Base-by-base conservation (phyloP, 1,140 invertebrate genomes). In the Apis dorsata region DNA sequence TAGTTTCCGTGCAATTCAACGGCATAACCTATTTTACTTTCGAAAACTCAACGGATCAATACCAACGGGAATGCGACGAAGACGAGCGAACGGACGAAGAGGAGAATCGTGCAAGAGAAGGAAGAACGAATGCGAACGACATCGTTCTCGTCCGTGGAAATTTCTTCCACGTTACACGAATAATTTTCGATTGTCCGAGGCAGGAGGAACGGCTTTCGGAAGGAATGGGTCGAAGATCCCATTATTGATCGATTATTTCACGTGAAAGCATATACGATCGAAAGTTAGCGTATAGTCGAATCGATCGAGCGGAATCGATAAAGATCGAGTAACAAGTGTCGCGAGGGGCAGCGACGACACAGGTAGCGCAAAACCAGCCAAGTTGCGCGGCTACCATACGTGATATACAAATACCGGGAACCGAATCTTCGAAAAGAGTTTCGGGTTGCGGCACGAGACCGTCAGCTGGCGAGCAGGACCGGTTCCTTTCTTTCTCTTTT, bases 121-220 rank as follows among this genome's bases (percentile, higher is more conserved):
- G 90, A 92, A 92, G 89, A 92, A 93, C 90, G 92, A 91, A 92
- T 87, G 89, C 91, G 92, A 92, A 91, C 89, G 91, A 90, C 87
- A 49, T 49, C 63, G 71, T 60, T 51, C 57, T 49, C 19, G 19
- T 69, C 44, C 34, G 34, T 44, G 19, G 11, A 44, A 21, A n/a
- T 69, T 69, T 69, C 66, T 49, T 69, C 66, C 7, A 51, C n/a
- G 1, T 44, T 44, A 34, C 34, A 21, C 55, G 8, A 24, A 21
- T 13, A 10, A 15, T 7, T 21, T 19, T 51, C n/a, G 8, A 28
- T 17, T 34, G 62, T 17, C 12, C 34, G 7, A 17, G 53, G 34
- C 34, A 44, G 5, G 34, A 44, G 34, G 5, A 7, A 44, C 21
- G 15, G 34, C 10, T 55, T 57, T 57, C n/a, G 13, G 17, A 1